Evolutionary conservation across 1,140 invertebrate species (phyloP), one percentile per base, ranked within the genome.

Genomic region (Ceratoteleas bidentatus): DNA sequence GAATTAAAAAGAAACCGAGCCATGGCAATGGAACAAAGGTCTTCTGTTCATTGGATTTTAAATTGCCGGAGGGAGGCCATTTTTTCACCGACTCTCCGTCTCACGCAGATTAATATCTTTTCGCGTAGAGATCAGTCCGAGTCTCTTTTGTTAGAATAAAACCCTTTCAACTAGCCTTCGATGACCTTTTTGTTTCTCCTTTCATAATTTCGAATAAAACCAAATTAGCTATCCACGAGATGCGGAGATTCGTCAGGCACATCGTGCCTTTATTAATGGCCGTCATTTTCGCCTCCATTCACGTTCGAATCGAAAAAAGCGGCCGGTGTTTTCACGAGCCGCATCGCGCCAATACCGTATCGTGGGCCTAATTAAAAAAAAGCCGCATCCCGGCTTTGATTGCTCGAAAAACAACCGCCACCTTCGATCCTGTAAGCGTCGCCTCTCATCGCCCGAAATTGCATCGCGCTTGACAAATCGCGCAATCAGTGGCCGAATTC

Each of bases 41-140:
- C 82, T 74, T 84, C 83, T 84, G 79, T 84, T 84, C 81, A 74
- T 75, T 70, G 81, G 70, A 70, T 83, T 79, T 73, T 76, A 80
- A 80, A 80, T 70, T 62, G 76, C 81, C 76, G 38, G 47, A 79
- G 73, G 68, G 77, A 73, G 77, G 77, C 62, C 73, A 84, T 75
- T 81, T 76, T 81, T 84, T 83, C 66, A 78, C 9, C 69, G 52
- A 74, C 54, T 78, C 65, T 79, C 32, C 65, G 66, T 68, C 66
- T 77, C 66, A 66, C 64, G 61, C 57, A 79, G 81, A 83, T 83
- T 83, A 72, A 79, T 83, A 83, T 83, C 75, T 83, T 75, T 75
- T 62, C 24, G 70, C 72, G 68, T 83, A 77, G 58, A 79, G 66
- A 75, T 79, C 65, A 83, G 75, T 47, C 75, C 75, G 54, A 78